Evolutionary conservation across 2,888 invertebrate genomes (phyloP).

Genomic region (Morpho deidamia): DNA sequence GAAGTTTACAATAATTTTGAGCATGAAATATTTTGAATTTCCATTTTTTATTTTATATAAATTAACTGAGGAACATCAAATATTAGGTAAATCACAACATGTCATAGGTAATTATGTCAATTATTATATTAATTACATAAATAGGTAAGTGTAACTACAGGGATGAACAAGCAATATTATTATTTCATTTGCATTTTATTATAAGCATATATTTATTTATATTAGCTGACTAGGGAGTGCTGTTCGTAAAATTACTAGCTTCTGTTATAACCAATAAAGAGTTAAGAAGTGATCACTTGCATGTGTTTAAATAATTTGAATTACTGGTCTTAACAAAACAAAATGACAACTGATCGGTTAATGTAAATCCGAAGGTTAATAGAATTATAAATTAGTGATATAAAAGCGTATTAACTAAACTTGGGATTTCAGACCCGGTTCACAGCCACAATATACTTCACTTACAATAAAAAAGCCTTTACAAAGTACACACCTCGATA

Average conservation of each 20-base stretch:
- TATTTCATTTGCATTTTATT: slow-evolving; percentile 22
- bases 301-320: slow-evolving; percentile 16
- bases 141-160: slow-evolving; percentile 26
- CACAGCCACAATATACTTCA: slow-evolving; percentile 74
- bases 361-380: slow-evolving; percentile 19
- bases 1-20: slow-evolving; percentile 20
- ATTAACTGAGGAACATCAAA: slow-evolving; percentile 30
- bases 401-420: slow-evolving; percentile 64
- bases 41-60: slow-evolving; percentile 18
- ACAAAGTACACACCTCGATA: slow-evolving; percentile 58
- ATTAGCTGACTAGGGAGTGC: slow-evolving; percentile 55
- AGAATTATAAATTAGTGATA: slow-evolving; percentile 66
- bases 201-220: slow-evolving; percentile 36
- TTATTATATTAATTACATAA: slow-evolving; percentile 28
- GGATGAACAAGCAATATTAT: slow-evolving; percentile 25
- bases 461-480: slow-evolving; percentile 61
- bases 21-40: slow-evolving; percentile 18
- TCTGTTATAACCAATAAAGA: slow-evolving; percentile 39
- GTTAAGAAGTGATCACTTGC: slow-evolving; percentile 23
- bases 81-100: slow-evolving; percentile 29
- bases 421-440: slow-evolving; percentile 58
- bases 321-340: slow-evolving; percentile 4
- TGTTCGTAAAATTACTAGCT: slow-evolving; percentile 41
- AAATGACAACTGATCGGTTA: background rate
- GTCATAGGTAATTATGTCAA: slow-evolving; percentile 22